Conservation (phyloP, 2,113 vertebrate genomes). For the Engystomops pustulosus region DNA sequence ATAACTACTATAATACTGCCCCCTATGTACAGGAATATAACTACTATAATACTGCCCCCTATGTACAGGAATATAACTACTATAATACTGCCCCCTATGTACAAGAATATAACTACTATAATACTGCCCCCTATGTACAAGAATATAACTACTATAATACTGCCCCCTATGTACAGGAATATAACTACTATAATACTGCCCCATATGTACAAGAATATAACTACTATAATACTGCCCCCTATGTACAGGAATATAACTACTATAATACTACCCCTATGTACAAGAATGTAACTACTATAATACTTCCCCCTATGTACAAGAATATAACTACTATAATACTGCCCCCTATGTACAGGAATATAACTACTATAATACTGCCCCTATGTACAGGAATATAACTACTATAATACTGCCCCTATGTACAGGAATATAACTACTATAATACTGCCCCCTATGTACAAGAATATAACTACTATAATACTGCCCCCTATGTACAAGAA, state of each 20-base stretch:
- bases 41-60: conserved; percentile 1
- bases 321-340: too few species aligned
- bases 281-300: too few species aligned
- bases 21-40: conserved; percentile 4
- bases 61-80: conserved; percentile 4
- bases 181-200: conserved; percentile 7
- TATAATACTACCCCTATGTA: too few species aligned
- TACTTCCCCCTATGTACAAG: too few species aligned
- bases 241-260: too few species aligned
- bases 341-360: not conserved
- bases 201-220: not conserved
- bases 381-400: too few species aligned
- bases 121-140: not conserved
- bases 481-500: too few species aligned
- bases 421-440: too few species aligned
- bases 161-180: conserved; percentile 8
- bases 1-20: conserved; percentile 4
- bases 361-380: not conserved
- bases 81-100: not conserved
- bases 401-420: too few species aligned
- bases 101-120: conserved; percentile 11
- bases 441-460: too few species aligned
- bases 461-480: too few species aligned
- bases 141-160: conserved; percentile 10
- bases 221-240: not conserved